Evolutionary conservation across 2,888 invertebrate species (phyloP), one percentile per base, ranked within the genome.

Genomic region (Noctua fimbriata): DNA sequence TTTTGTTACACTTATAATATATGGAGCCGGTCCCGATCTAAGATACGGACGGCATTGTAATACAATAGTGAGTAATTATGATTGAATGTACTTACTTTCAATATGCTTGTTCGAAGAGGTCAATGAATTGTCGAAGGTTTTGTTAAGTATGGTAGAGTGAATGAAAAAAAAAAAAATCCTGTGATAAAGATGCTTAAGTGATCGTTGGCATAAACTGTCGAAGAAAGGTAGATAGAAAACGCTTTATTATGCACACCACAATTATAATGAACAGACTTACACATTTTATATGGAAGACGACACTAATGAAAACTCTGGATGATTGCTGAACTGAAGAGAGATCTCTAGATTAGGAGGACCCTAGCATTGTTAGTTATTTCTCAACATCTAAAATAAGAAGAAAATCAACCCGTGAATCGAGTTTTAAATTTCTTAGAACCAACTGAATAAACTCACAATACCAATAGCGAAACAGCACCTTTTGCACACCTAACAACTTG

Each of bases 1-100:
- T 94, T 92, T 93, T 93, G 92, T 92, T 92, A 91, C 88, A 87
- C 81, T 92, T 91, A 90, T 92, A 92, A 93, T 92, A 89, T 92
- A 93, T 90, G 90, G 83, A 89, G 86, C 89, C 88, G 83, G 89
- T 84, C 79, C 44, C 49, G 85, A 89, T 90, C 86, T 88, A 49
- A 85, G 86, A 90, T 90, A 89, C 78, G 74, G 66, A 70, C 77
- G 28, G 82, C 66, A 84, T 87, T 85, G 85, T 87, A 87, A 87
- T 86, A 86, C 88, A 83, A 88, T 88, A 86, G 86, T 84, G 79
- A 86, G 90, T 89, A 89, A 89, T 89, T 89, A 84, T 88, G 90
- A 89, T 89, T 87, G 84, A 89, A 79, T 78, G 79, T 78, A 80
- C 71, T 77, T 78, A 81, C 81, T 86, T 87, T 72, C 81, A 75